Evolutionary conservation across 2,797 vertebrate genomes (phyloP).

Genomic region (Pangasius mekongensis): DNA sequence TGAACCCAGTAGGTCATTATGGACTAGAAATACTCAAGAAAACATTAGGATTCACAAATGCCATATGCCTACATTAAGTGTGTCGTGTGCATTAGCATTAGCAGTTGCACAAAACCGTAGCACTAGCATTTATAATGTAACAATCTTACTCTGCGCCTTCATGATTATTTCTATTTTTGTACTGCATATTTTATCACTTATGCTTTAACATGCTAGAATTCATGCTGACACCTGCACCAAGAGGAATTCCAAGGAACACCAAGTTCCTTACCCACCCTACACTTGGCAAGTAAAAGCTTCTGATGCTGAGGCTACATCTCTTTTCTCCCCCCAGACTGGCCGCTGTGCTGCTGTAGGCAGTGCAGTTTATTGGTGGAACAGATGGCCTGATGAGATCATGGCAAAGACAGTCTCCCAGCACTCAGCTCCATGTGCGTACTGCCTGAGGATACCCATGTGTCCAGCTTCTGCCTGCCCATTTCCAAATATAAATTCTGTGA

Average conservation of each 20-base stretch:
- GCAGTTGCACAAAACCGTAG: background rate
- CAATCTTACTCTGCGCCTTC: background rate
- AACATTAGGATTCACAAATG: background rate
- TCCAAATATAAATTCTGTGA: slow-evolving; percentile 51
- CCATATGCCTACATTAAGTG: background rate
- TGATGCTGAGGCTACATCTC: slow-evolving; percentile 15
- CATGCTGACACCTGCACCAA: slow-evolving; percentile 19
- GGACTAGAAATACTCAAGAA: background rate
- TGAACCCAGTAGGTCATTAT: background rate
- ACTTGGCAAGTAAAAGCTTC: background rate
- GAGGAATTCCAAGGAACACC: slow-evolving; percentile 35
- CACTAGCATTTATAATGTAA: background rate
- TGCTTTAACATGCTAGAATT: slow-evolving; percentile 26
- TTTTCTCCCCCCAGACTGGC: slow-evolving; percentile 25
- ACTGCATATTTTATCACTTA: slow-evolving; percentile 12
- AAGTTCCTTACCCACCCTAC: slow-evolving; percentile 9
- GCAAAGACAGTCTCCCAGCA: slow-evolving; percentile 37
- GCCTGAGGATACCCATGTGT: slow-evolving; percentile 50
- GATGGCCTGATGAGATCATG: slow-evolving; percentile 52
- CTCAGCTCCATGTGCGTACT: slow-evolving; percentile 37
- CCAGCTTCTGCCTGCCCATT: slow-evolving; percentile 42
- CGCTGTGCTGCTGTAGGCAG: slow-evolving; percentile 18
- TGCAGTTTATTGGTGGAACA: slow-evolving; percentile 44
- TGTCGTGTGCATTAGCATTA: background rate
- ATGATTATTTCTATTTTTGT: background rate